Conservation (phyloP, 2,113 vertebrate genomes). For the Pachyramphus minor region DNA sequence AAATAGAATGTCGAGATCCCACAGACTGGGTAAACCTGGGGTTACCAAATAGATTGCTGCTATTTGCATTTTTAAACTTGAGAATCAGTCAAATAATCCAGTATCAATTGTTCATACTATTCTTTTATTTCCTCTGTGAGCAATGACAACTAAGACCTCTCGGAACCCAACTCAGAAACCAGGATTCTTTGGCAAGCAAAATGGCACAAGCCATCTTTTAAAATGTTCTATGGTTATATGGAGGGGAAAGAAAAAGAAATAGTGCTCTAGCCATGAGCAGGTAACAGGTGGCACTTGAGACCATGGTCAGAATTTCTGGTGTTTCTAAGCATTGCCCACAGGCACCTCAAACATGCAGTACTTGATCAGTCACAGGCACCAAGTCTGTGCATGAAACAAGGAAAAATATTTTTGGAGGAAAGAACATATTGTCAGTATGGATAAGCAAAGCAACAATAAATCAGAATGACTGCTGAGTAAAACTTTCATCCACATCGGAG, state of each 20-base stretch:
- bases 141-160: neutral
- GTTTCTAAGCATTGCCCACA: neutral
- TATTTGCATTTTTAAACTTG: neutral
- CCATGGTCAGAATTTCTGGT: neutral
- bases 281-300: neutral
- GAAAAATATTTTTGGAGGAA: neutral
- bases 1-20: neutral
- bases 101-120: neutral
- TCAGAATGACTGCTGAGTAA: rapidly evolving
- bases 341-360: neutral
- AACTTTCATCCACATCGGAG: neutral
- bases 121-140: neutral
- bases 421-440: neutral
- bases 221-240: neutral
- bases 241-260: rapidly evolving
- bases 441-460: neutral
- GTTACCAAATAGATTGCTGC: neutral
- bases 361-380: rapidly evolving
- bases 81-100: neutral
- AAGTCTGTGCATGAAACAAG: neutral
- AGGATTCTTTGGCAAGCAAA: neutral
- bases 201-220: neutral
- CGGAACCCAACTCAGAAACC: neutral
- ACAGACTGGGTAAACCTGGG: neutral
- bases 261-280: neutral